Base-by-base conservation (phyloP, 1,140 invertebrate species). In the Lutraria rhynchaena region DNA sequence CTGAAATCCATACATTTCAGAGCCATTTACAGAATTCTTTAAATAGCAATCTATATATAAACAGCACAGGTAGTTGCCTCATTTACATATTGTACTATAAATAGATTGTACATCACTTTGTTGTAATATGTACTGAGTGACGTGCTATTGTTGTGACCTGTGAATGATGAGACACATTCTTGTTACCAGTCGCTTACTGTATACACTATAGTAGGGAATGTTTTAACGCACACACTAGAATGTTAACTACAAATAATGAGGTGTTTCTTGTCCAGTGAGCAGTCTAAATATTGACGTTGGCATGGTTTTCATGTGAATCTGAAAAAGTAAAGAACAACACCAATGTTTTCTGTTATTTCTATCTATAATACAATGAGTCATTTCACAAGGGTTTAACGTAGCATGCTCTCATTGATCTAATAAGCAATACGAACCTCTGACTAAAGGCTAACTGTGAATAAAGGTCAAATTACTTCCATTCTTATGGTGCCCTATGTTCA, bases 291-390 rank as follows among this genome's bases (percentile, higher is more conserved):
- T 99, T 67, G 99, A 99, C 80, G 99, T 99, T 83, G 99, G 99
- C 99, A 99, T 99, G 65, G 99, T 99, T 93, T 99, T 99, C 98
- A 99, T 99, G 83, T 99, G 94, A 88, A 99, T 99, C 98, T 99
- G 94, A 29, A 95, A 95, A 27, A 76, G 55, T 29, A 46, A 29
- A 51, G 7, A 31, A 60, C 27, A 41, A 41, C 15, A 7, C 5
- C 15, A 41, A 7, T 41, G 37, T 7, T n/a, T n/a, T n/a, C n/a
- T n/a, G n/a, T n/a, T n/a, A n/a, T n/a, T n/a, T n/a, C n/a, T n/a
- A n/a, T n/a, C n/a, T n/a, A n/a, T n/a, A n/a, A n/a, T n/a, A n/a
- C n/a, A n/a, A n/a, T n/a, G n/a, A n/a, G n/a, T n/a, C n/a, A n/a
- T n/a, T n/a, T n/a, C n/a, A n/a, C n/a, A n/a, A n/a, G n/a, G n/a